phyloP scores from a whole-genome alignment of 2,888 invertebrate species.

The Spisula solida region DNA sequence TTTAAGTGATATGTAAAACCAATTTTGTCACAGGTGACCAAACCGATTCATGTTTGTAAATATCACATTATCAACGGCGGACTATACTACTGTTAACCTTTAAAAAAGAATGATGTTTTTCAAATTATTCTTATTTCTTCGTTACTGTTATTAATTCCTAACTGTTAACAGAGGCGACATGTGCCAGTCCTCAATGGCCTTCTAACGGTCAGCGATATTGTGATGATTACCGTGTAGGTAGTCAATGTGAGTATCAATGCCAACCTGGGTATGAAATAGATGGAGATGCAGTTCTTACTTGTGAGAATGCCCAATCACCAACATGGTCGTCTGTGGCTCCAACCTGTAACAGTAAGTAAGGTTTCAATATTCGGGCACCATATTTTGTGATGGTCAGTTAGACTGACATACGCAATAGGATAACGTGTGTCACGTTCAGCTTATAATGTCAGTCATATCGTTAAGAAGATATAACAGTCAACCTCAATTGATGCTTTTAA shows the following conservation, averaged over 20 bases:
- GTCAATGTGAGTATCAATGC: constrained; percentile 42
- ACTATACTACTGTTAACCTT: too few species aligned
- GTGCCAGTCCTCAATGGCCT: constrained; percentile 1
- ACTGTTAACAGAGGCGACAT: constrained; percentile 5
- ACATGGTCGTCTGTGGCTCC: constrained; percentile 32
- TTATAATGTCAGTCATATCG: neutral
- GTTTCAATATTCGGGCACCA: neutral
- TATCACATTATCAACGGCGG: too few species aligned
- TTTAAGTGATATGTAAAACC: too few species aligned
- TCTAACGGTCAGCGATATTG: constrained; percentile 18
- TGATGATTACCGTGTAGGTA: constrained; percentile 12
- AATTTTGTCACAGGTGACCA: too few species aligned
- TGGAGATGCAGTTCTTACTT: constrained; percentile 39
- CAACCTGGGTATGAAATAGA: constrained; percentile 38
- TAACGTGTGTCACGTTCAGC: neutral
- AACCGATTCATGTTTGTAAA: too few species aligned
- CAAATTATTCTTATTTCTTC: neutral
- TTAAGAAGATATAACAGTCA: neutral
- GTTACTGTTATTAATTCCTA: too few species aligned
- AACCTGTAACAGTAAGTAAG: constrained; percentile 45
- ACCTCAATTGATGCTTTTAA: too few species aligned
- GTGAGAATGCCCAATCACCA: constrained; percentile 37
- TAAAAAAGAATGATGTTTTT: too few species aligned
- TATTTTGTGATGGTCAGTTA: neutral
- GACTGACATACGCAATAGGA: neutral